Evolutionary conservation across 1,140 invertebrate species (phyloP).

Genomic region (Thaumetopoea pityocampa): DNA sequence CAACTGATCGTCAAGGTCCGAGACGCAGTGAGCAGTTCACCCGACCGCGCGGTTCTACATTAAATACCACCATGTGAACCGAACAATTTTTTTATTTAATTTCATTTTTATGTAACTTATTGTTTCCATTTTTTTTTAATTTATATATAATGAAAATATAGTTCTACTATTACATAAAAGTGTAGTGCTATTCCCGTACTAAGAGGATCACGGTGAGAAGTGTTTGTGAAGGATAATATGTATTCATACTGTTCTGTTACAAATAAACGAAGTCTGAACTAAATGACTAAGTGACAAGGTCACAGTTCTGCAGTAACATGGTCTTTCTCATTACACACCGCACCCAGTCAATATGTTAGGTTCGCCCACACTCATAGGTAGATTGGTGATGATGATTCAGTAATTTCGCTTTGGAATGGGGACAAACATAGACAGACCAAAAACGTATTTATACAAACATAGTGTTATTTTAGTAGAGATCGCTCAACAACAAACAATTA

Average conservation of each 20-base stretch:
- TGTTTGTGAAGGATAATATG: conserved; percentile 54
- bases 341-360: conserved; percentile 6
- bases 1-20: conserved; percentile 12
- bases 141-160: conserved; percentile 76
- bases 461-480: too few relatives aligned
- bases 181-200: conserved; percentile 52
- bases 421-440: too few relatives aligned
- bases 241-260: conserved; percentile 54
- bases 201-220: conserved; percentile 10
- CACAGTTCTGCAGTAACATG: conserved; percentile 36
- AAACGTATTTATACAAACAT: too few relatives aligned
- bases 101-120: conserved; percentile 65
- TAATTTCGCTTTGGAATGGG: too few relatives aligned
- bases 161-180: conserved; percentile 63
- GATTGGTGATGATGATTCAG: too few relatives aligned
- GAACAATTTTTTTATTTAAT: conserved; percentile 58
- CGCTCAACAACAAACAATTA: too few relatives aligned
- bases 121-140: conserved; percentile 74
- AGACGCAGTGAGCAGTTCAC: conserved; percentile 25
- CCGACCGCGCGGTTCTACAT: conserved; percentile 46
- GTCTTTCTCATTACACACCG: conserved; percentile 46
- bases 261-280: conserved; percentile 65
- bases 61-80: conserved; percentile 53
- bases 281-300: conserved; percentile 38
- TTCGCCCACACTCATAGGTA: neutral